phyloP scores from a whole-genome alignment of 2,797 vertebrate species.

The Crenichthys baileyi region DNA sequence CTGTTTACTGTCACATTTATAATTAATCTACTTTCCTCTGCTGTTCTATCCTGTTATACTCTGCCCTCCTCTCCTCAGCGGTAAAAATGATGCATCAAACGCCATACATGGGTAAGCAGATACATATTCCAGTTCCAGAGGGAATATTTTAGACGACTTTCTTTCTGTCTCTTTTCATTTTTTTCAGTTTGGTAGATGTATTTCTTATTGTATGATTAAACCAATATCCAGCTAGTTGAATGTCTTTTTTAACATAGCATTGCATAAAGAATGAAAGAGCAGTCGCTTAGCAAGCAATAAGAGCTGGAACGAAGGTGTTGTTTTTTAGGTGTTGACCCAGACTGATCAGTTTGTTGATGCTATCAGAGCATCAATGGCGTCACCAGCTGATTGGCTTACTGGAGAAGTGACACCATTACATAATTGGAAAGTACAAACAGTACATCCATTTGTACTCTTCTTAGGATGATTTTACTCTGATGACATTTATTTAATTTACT shows the following conservation, averaged over 20 bases:
- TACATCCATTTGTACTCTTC: constrained; percentile 48
- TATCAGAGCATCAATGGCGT: constrained; percentile 43
- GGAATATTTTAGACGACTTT: background rate
- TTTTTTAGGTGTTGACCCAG: constrained; percentile 43
- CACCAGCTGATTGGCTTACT: constrained; percentile 69
- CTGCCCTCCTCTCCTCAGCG: background rate
- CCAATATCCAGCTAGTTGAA: background rate
- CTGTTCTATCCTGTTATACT: constrained; percentile 4
- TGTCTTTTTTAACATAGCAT: background rate
- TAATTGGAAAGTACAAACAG: constrained; percentile 27
- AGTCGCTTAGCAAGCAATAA: constrained; percentile 12
- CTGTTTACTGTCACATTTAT: constrained; percentile 14
- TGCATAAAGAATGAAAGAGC: constrained; percentile 11
- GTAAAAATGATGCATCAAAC: background rate
- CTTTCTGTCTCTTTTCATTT: background rate
- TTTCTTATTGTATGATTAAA: constrained; percentile 1
- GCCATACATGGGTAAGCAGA: background rate
- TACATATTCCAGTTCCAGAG: background rate
- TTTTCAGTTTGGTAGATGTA: constrained; percentile 5
- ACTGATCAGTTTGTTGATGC: constrained; percentile 42
- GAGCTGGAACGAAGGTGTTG: constrained; percentile 24
- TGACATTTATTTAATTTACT: background rate
- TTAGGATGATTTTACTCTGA: constrained; percentile 14
- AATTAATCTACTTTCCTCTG: background rate
- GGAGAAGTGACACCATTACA: constrained; percentile 41